Conservation (phyloP, 2,888 invertebrate genomes). For the Troides helena region DNA sequence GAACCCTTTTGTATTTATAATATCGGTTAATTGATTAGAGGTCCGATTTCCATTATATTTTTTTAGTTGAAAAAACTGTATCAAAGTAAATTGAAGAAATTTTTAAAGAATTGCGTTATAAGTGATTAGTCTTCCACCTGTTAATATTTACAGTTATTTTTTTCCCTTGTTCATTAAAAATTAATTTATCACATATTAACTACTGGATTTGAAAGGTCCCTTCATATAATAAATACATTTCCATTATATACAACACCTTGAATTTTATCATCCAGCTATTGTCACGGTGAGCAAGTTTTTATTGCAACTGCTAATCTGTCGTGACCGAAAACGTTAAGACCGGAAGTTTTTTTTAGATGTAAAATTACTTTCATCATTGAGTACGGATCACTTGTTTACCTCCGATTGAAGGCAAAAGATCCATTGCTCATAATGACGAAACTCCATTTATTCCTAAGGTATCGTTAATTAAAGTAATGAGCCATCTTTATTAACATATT, state of each 20-base stretch:
- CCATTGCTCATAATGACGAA: not conserved
- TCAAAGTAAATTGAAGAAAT: too few relatives aligned
- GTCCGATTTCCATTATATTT: too few relatives aligned
- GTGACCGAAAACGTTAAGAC: not conserved
- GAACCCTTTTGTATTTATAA: too few relatives aligned
- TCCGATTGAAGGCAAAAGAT: not conserved
- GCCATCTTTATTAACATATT: not conserved
- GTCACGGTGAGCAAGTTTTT: not conserved
- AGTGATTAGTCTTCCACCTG: too few relatives aligned
- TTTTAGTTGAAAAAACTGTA: too few relatives aligned
- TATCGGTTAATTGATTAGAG: too few relatives aligned
- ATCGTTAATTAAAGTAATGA: not conserved
- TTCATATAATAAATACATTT: too few relatives aligned
- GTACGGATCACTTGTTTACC: slow-evolving; percentile 1
- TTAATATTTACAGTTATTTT: too few relatives aligned
- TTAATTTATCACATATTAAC: too few relatives aligned
- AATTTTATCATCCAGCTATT: not conserved
- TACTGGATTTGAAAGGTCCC: too few relatives aligned
- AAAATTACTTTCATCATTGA: not conserved
- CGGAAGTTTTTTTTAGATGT: not conserved
- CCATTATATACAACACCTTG: not conserved
- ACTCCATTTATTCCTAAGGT: not conserved
- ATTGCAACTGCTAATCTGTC: not conserved
- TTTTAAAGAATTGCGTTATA: too few relatives aligned
- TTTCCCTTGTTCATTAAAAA: too few relatives aligned